Evolutionary conservation across 1,140 invertebrate species (phyloP).

Genomic region (Charaxes varanes): DNA sequence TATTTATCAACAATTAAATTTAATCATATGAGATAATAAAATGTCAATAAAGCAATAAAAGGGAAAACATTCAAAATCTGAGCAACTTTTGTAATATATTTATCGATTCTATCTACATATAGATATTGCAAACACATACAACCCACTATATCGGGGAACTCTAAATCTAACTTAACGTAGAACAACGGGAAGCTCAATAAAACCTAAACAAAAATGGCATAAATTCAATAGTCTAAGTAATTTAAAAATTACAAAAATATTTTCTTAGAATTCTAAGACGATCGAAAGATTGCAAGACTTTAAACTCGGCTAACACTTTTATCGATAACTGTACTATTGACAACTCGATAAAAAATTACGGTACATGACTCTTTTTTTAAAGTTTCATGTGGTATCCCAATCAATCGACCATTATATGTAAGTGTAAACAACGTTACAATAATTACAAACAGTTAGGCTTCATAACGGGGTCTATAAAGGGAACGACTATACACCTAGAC

Average conservation of each 20-base stretch:
- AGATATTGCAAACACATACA: conserved; percentile 6
- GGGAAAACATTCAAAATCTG: conserved; percentile 9
- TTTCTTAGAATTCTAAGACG: conserved; percentile 2
- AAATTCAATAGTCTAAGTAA: conserved; percentile 40
- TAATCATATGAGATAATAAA: conserved; percentile 3
- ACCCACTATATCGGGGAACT: conserved; percentile 1
- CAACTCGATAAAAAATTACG: background rate
- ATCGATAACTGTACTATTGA: background rate
- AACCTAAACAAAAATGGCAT: conserved; percentile 57
- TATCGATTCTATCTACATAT: conserved; percentile 4
- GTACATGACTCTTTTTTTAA: too few relatives aligned
- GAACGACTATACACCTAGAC: conserved; percentile 25
- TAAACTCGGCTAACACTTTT: background rate
- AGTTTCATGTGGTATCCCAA: too few relatives aligned
- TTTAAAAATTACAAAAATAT: conserved; percentile 46
- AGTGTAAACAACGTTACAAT: conserved; percentile 13
- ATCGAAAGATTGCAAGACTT: background rate
- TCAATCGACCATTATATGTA: conserved; percentile 2
- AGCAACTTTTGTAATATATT: conserved; percentile 8
- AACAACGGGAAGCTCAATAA: conserved; percentile 49
- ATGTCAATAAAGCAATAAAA: conserved; percentile 12
- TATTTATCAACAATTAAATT: too few relatives aligned
- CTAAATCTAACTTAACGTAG: conserved; percentile 6
- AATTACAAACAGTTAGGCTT: conserved; percentile 26
- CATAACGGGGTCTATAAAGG: conserved; percentile 27